A percentile compares a stretch with the other conserved stretches of the same genome.
Evolutionary conservation across 1,140 invertebrate species (phyloP).

Genomic region (Trinorchestia longiramus): DNA sequence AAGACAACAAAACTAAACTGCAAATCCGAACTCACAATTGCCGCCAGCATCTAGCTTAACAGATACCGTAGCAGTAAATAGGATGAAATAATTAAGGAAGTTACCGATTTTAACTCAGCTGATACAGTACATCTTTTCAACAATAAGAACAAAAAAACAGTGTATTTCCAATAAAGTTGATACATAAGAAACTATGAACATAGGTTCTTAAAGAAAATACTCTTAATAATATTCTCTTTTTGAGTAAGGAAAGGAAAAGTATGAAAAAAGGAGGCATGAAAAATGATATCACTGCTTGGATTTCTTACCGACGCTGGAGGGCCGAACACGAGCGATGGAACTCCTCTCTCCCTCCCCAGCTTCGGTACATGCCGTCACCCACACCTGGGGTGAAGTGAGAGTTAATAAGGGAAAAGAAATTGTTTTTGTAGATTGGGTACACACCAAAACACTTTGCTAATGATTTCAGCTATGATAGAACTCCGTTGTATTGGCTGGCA

Average conservation of each 20-base stretch:
- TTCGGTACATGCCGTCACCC: conserved; percentile 54
- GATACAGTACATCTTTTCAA: too few species aligned
- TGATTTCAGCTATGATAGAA: background rate
- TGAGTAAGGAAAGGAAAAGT: too few species aligned
- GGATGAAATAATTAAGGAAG: too few species aligned
- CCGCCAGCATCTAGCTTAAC: background rate
- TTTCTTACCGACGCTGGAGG: conserved; percentile 39
- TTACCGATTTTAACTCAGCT: too few species aligned
- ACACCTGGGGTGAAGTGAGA: conserved; percentile 26
- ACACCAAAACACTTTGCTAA: background rate
- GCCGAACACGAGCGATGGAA: background rate
- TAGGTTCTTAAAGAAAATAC: too few species aligned
- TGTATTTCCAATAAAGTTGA: too few species aligned
- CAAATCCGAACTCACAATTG: background rate
- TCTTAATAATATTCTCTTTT: too few species aligned
- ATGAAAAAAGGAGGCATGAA: too few species aligned
- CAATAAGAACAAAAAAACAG: too few species aligned
- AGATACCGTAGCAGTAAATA: too few species aligned
- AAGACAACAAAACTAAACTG: background rate
- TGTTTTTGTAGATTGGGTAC: background rate
- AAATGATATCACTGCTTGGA: too few species aligned
- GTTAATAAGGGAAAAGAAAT: background rate
- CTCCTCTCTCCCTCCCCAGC: conserved; percentile 45
- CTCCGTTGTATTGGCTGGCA: background rate
- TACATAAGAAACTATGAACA: too few species aligned